Base-by-base conservation (phyloP, 2,797 vertebrate species). In the Coreius guichenoti region DNA sequence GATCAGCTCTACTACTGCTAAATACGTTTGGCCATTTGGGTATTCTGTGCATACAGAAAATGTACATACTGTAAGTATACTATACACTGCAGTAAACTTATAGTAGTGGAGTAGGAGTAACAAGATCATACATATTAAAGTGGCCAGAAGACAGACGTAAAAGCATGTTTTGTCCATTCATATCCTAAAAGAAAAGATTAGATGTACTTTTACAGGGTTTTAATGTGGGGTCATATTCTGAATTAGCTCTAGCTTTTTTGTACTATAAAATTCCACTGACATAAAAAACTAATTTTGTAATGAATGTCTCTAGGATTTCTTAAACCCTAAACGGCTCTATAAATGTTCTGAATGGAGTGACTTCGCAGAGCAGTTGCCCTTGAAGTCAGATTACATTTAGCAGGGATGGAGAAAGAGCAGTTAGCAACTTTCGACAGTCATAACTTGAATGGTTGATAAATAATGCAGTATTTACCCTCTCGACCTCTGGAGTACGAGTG, bases 381-480 rank as follows among this genome's bases (percentile, higher is more conserved):
- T 86, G 72, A 88, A 81, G 86, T 69, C 70, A 75, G 76, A 89
- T 89, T 89, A 89, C n/a, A 89, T 89, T 89, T 84, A 87, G 83
- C 69, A 73, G 26, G 29, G 63, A 68, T 83, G 54, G 23, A 68
- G 67, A 69, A 76, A 77, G 56, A 78, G 69, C 79, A 86, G 39
- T 88, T 78, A 51, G 26, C 75, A 86, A 39, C 68, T 31, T 88
- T 90, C 89, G 45, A 77, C 89, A 81, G 87, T 89, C 77, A 89
- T 86, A 67, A 84, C 72, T 82, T 88, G 88, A 91, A 92, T 39
- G 69, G 80, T 75, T 83, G 51, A 89, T 92, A 85, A 93, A 90
- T 90, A 90, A 90, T 91, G 84, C 86, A 90, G 76, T 73, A 86
- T 89, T 76, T 89, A 78, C 8, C 77, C 81, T 88, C 87, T 88